Base-by-base conservation (phyloP, 2,113 vertebrate species). In the Felis chaus region DNA sequence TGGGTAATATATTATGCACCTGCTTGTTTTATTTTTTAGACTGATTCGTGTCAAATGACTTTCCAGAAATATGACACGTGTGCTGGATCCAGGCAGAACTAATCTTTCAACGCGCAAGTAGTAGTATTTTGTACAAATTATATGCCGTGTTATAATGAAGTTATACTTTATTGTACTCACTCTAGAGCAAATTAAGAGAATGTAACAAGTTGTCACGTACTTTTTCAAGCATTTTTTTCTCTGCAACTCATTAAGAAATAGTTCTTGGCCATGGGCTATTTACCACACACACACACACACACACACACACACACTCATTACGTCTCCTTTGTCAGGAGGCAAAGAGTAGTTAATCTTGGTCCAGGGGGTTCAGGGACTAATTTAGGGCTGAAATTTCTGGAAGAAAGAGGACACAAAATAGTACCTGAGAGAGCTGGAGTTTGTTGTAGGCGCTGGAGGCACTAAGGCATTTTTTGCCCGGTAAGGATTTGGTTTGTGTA, bases 11-110 rank as follows among this genome's bases (percentile, higher is more conserved):
- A 97, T 96, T 97, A 97, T 61, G 91, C 97, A 98, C 97, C 97
- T 98, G 98, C 98, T 98, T 98, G 98, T 98, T 98, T 97, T 97
- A 93, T 97, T 93, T 98, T 96, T 97, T 81, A 96, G 97, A 97
- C 94, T 97, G 97, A 98, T 98, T 97, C 92, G 36, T 97, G 98
- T 98, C 98, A 97, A 95, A 92, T 63, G 97, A 81, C 94, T 97
- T 97, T 98, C 96, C 98, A 98, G 97, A 98, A 97, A 97, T 96
- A 86, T 97, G 98, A 97, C 97, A 97, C 89, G 78, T 90, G 55
- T 97, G 79, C 87, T 81, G 81, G 95, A 95, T 97, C 81, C 92
- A 97, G 96, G 94, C 95, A 95, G 97, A 96, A 94, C 65, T 94
- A 96, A 96, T 97, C 97, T 98, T 97, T 97, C 80, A 96, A 27